Percentiles rank a stretch among this genome's conserved stretches.
Evolutionary conservation across 2,113 vertebrate species (phyloP).

Genomic region (Myiopsitta monachus): DNA sequence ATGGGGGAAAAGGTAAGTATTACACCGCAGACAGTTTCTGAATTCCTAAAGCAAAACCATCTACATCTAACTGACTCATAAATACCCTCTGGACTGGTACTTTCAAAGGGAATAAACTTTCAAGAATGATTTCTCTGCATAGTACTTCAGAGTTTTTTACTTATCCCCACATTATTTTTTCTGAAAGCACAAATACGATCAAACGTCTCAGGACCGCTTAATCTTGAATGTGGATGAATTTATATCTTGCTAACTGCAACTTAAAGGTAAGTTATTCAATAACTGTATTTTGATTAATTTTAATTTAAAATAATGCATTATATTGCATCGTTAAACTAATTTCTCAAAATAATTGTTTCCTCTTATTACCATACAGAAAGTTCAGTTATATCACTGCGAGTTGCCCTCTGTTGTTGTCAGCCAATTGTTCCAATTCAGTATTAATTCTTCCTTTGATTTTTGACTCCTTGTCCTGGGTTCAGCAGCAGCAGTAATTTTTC

Average conservation of each 20-base stretch:
- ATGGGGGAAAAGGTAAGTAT: fast-evolving
- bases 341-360: background rate
- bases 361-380: background rate
- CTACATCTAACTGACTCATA: background rate
- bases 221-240: background rate
- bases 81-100: background rate
- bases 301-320: background rate
- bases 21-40: background rate
- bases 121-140: background rate
- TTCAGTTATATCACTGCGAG: background rate
- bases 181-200: background rate
- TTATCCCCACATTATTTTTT: background rate
- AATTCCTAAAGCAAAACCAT: background rate
- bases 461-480: background rate
- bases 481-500: too few species aligned
- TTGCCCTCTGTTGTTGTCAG: background rate
- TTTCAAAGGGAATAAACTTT: background rate
- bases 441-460: background rate
- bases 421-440: background rate
- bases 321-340: background rate
- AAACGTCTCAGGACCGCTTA: background rate
- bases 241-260: background rate
- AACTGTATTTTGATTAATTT: background rate
- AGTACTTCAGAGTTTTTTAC: background rate
- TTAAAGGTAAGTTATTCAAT: background rate